These are phyloP conservation scores for Diorhabda carinulata DNA, from an alignment of 1,140 invertebrate genomes.

Conservation along the genomic window DNA sequence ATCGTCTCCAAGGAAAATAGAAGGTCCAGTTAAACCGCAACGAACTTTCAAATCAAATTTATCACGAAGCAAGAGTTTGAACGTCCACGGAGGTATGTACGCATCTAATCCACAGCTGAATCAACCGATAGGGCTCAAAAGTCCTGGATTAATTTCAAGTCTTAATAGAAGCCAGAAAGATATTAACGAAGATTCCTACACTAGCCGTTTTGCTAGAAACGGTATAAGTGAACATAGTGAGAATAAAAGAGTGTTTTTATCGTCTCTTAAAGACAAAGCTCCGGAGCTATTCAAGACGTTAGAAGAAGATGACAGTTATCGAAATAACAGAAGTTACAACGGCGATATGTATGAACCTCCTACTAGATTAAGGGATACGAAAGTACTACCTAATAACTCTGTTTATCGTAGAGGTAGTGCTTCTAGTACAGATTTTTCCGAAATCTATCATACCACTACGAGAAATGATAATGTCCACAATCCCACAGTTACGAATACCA, in stretches of 20 bases:
- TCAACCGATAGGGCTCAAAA: slow-evolving; percentile 69
- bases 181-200: slow-evolving; percentile 56
- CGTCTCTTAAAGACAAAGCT: slow-evolving; percentile 66
- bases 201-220: slow-evolving; percentile 54
- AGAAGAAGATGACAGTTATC: slow-evolving; percentile 57
- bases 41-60: slow-evolving; percentile 69
- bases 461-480: slow-evolving; percentile 59
- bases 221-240: slow-evolving; percentile 53
- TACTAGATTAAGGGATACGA: slow-evolving; percentile 37
- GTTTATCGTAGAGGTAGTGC: slow-evolving; percentile 55
- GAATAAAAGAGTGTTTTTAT: slow-evolving; percentile 67
- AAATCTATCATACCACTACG: slow-evolving; percentile 63
- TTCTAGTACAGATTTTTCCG: slow-evolving; percentile 65
- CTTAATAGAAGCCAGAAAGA: slow-evolving; percentile 77
- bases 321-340: slow-evolving; percentile 38
- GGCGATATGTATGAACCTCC: slow-evolving; percentile 45
- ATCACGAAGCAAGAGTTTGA: slow-evolving; percentile 79
- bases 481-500: slow-evolving; percentile 63
- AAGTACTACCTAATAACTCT: slow-evolving; percentile 30
- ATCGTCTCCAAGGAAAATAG: slow-evolving; percentile 46
- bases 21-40: slow-evolving; percentile 66
- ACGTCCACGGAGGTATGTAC: slow-evolving; percentile 64
- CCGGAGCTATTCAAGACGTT: slow-evolving; percentile 70
- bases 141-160: slow-evolving; percentile 77
- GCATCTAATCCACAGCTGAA: slow-evolving; percentile 74